Evolutionary conservation across 2,888 invertebrate species (phyloP).

Genomic region (Palloptera scutellata): DNA sequence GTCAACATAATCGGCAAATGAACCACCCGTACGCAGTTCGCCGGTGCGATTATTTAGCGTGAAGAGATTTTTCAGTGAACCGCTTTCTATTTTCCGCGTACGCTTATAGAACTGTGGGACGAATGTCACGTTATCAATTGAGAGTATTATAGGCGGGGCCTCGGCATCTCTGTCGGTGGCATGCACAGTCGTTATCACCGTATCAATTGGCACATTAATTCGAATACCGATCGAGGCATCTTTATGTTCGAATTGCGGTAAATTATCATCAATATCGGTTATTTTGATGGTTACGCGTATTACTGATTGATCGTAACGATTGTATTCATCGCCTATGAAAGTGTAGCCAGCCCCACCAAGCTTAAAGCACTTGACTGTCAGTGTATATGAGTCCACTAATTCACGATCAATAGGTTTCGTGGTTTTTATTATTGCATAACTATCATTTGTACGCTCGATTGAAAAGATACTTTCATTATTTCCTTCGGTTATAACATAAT

Average conservation of each 20-base stretch:
- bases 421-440: conserved; percentile 70
- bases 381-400: conserved; percentile 66
- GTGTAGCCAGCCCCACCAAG: conserved; percentile 64
- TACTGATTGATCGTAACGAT: conserved; percentile 75
- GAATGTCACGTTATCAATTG: conserved; percentile 70
- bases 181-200: conserved; percentile 72
- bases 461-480: conserved; percentile 73
- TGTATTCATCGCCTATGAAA: conserved; percentile 65
- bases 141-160: conserved; percentile 72
- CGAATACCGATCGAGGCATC: conserved; percentile 77
- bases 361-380: conserved; percentile 78
- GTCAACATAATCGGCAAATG: conserved; percentile 72
- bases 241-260: conserved; percentile 72
- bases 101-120: conserved; percentile 64
- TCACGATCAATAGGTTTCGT: conserved; percentile 75
- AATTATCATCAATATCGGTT: conserved; percentile 78
- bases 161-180: conserved; percentile 76
- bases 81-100: conserved; percentile 63
- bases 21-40: conserved; percentile 74
- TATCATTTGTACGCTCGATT: conserved; percentile 72
- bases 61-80: conserved; percentile 68
- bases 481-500: conserved; percentile 77
- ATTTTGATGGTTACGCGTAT: conserved; percentile 72
- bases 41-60: conserved; percentile 74
- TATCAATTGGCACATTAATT: conserved; percentile 78